A percentile compares a stretch with the other conserved stretches of the same genome.
phyloP scores from a whole-genome alignment of 2,797 vertebrate species.

The Tarsius wallacei region DNA sequence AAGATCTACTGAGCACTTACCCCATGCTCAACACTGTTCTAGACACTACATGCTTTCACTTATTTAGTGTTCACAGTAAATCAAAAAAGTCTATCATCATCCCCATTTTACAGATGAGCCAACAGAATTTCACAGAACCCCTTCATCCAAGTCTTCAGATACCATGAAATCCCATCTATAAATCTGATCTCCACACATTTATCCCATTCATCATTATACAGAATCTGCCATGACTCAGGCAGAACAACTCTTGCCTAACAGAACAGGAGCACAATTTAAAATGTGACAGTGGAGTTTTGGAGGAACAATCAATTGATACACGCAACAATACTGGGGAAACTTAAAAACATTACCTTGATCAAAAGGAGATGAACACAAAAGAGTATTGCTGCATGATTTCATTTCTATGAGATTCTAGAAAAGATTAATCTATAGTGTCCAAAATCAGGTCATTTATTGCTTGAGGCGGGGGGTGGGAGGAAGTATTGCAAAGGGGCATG shows the following conservation, averaged over 20 bases:
- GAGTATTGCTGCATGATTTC: background rate
- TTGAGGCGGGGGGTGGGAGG: background rate
- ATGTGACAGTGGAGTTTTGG: background rate
- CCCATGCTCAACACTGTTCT: background rate
- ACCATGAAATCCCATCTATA: background rate
- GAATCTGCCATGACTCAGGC: background rate
- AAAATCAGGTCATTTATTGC: constrained; percentile 6
- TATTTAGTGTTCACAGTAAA: background rate
- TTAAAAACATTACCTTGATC: background rate
- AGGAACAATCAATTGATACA: background rate
- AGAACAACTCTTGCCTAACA: background rate
- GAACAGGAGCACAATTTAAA: background rate
- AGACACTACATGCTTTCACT: background rate
- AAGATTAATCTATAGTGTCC: constrained; percentile 4
- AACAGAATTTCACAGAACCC: background rate
- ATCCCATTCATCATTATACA: background rate
- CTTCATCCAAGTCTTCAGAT: background rate
- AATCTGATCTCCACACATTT: background rate
- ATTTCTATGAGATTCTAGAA: background rate
- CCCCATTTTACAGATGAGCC: background rate
- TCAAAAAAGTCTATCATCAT: background rate
- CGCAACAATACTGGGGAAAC: background rate
- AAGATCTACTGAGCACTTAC: background rate
- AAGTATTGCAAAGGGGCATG: background rate
- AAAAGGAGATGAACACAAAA: constrained; percentile 15